A percentile compares a stretch with the other conserved stretches of the same genome.
These are phyloP conservation scores for Pipra filicauda DNA, from an alignment of 2,113 vertebrate genomes.

Conservation along the genomic window DNA sequence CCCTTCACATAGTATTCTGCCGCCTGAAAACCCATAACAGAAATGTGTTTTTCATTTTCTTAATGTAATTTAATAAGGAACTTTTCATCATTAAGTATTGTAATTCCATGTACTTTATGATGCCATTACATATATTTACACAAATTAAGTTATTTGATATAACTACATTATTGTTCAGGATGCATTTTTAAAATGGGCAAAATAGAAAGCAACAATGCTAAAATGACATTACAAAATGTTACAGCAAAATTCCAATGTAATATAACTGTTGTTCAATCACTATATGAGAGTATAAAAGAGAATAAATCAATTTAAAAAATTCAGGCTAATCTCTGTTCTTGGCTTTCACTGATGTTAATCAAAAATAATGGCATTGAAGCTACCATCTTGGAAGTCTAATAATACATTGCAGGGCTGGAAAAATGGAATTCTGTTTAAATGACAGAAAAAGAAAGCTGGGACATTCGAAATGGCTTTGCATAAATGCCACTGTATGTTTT, in stretches of 20 bases:
- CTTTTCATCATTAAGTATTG: constrained; percentile 67
- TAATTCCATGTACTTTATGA: constrained; percentile 62
- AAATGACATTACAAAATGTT: constrained; percentile 54
- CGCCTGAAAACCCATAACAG: constrained; percentile 48
- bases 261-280: constrained; percentile 28
- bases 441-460: not conserved
- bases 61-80: constrained; percentile 63
- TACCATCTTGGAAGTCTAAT: not conserved
- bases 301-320: constrained; percentile 1
- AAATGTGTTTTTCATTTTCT: constrained; percentile 68
- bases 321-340: constrained; percentile 13
- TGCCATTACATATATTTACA: constrained; percentile 57
- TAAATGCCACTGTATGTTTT: not conserved
- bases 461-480: not conserved
- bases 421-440: not conserved
- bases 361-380: constrained; percentile 19
- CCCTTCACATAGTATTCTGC: constrained; percentile 39
- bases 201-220: constrained; percentile 58
- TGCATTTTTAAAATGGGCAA: constrained; percentile 57
- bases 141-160: constrained; percentile 62
- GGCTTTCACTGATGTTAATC: constrained; percentile 23
- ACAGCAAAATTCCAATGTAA: constrained; percentile 58
- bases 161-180: constrained; percentile 62
- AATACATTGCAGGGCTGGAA: not conserved
- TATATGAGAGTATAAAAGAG: not conserved